Evolutionary conservation across 2,888 invertebrate species (phyloP), one percentile per base, ranked within the genome.

Genomic region (Xestoiulus laeticollis): DNA sequence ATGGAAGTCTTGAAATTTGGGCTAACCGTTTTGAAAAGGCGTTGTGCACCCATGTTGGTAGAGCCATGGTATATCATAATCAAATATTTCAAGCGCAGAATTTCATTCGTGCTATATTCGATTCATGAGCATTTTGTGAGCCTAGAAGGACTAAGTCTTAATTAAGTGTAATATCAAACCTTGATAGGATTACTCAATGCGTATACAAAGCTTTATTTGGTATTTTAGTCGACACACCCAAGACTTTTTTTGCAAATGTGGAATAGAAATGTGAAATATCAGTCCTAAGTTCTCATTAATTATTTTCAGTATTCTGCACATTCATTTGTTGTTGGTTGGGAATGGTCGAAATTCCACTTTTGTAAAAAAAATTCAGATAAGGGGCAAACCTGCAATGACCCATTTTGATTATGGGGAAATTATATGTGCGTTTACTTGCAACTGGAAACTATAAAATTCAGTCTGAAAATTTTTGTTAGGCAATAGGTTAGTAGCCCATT

Each of bases 1-100:
- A 78, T 78, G 78, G 30, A 78, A 16, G 26, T 78, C 14, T 68
- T 14, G 30, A 78, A 59, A 78, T 78, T 78, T 78, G 78, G 78
- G 78, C 78, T 78, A 78, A 78, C 78, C 78, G 30, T 78, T 78
- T 26, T 78, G 78, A 78, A 16, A 26, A 78, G 78, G 78, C 78
- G 78, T n/a, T 78, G 30, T 16, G 14, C 30, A 30, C 30, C 14
- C 14, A n/a, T 26, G 12, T 12, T 68, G 12, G 68, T 22, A 22
- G 8, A 12, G 68, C 26, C 26, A 26, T 68, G 68, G n/a, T n/a
- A 68, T 26, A 12, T 68, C 68, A 68, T 68, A 68, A 26, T 68
- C 1, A 3, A 5, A 78, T 30, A n/a, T 68, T 68, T 26, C 68
- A 68, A 68, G 26, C 68, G 12, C n/a, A 30, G 30, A 78, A 32